Percentiles rank a stretch among this genome's conserved stretches.
Conservation (phyloP, 2,888 invertebrate genomes). For the Synergus laeviventris region DNA sequence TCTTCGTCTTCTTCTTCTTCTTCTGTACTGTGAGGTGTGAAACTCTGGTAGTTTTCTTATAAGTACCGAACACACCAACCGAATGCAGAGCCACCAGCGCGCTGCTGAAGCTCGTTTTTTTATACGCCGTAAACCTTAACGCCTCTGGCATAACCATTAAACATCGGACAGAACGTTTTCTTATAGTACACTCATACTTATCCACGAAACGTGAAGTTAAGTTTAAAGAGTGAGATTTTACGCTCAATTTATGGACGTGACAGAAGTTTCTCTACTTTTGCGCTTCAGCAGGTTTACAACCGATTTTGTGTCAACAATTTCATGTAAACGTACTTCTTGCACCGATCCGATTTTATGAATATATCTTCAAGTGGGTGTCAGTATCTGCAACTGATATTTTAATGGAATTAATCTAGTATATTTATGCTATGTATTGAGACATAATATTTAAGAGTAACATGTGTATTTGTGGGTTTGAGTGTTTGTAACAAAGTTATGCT, state of each 20-base stretch:
- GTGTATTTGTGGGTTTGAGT: not conserved
- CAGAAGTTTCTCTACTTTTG: conserved; percentile 12
- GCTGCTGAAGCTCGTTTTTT: conserved; percentile 35
- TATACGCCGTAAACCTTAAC: conserved; percentile 49
- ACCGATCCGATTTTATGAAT: not conserved
- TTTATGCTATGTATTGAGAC: not conserved
- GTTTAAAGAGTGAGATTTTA: conserved; percentile 36
- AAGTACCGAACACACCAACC: conserved; percentile 17
- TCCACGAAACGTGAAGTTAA: conserved; percentile 44
- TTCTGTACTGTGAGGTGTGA: conserved; percentile 11
- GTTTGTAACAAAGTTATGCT: not conserved
- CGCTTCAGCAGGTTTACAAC: not conserved
- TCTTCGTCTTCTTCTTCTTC: not conserved
- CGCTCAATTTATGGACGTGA: conserved; percentile 22
- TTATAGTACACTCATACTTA: conserved; percentile 47
- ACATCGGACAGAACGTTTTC: conserved; percentile 48
- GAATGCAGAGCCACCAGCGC: conserved; percentile 19
- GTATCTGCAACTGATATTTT: no score
- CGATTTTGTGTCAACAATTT: not conserved
- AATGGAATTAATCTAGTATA: no score
- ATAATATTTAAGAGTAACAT: conserved; percentile 10
- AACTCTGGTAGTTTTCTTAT: conserved; percentile 32
- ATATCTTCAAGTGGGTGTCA: not conserved
- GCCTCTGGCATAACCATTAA: conserved; percentile 48
- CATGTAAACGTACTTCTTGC: not conserved